Percentiles rank a stretch among this genome's conserved stretches.
Conservation (phyloP, 92 coral and sea anemone genomes). For the Epizoanthus fatuus region DNA sequence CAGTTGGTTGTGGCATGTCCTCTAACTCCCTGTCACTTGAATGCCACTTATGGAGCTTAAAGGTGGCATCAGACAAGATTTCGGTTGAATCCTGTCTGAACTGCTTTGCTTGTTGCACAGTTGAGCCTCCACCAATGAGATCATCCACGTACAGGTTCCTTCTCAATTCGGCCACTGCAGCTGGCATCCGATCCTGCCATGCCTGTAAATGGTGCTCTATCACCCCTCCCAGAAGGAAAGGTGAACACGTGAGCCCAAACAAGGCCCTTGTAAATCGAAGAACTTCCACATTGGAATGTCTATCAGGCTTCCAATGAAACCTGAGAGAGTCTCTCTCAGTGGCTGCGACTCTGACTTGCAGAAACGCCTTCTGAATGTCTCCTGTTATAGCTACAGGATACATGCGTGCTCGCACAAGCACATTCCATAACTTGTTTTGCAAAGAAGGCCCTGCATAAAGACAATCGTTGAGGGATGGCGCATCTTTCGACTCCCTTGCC, state of each 20-base stretch:
- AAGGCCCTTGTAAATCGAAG: slow-evolving; percentile 1
- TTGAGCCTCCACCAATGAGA: slow-evolving; percentile 11
- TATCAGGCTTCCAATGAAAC: slow-evolving; percentile 34
- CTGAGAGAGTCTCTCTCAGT: slow-evolving; percentile 31
- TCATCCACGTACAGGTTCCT: slow-evolving; percentile 1
- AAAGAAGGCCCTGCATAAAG: slow-evolving; percentile 25
- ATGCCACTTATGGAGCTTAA: slow-evolving; percentile 11
- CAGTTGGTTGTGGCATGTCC: background rate
- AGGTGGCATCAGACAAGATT: slow-evolving; percentile 6
- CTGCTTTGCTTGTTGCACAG: slow-evolving; percentile 1
- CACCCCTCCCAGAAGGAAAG: slow-evolving; percentile 4
- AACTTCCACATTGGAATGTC: background rate
- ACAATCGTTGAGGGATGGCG: slow-evolving; percentile 18
- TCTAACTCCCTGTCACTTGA: background rate
- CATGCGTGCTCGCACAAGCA: slow-evolving; percentile 22
- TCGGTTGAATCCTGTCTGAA: background rate
- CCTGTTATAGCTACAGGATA: background rate
- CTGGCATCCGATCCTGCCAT: slow-evolving; percentile 2
- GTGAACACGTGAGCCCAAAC: background rate
- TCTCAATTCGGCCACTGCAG: background rate
- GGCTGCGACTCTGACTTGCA: slow-evolving; percentile 15
- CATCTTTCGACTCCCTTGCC: slow-evolving; percentile 11
- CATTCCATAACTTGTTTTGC: slow-evolving; percentile 22
- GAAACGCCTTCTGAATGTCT: slow-evolving; percentile 27
- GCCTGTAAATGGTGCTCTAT: slow-evolving; percentile 2